Evolutionary conservation across 2,888 invertebrate species (phyloP), one percentile per base, ranked within the genome.

Genomic region (Leptinotarsa peninsularis): DNA sequence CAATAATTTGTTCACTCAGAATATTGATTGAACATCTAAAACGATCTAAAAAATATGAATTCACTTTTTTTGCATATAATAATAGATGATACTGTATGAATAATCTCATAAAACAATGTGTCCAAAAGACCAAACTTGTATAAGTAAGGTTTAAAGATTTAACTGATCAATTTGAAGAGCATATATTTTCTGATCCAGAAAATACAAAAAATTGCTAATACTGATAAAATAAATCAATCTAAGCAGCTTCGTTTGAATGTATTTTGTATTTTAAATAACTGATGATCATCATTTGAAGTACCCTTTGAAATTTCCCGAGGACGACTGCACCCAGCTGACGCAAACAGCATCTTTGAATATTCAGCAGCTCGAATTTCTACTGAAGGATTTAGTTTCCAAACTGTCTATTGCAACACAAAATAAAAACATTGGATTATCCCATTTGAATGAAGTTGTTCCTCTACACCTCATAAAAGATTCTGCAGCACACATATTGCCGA

Each of bases 351-450:
- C 76, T 2, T 76, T 88, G 18, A 82, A 79, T 58, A 75, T 86
- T 43, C 81, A 83, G 27, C 87, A 83, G 74, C 83, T 88, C 43
- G 89, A 90, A n/a, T 91, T 90, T 80, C 85, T 91, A 68, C 83
- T 93, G 70, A 90, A 91, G 67, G 93, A 94, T 85, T 87, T 93
- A 66, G 89, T 90, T 13, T 83, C 85, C 4, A 94, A 93, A 87
- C 81, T 93, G 56, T 88, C 90, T 50, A 85, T 88, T 10, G 84
- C 90, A 66, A 87, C 84, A 1, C 84, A 85, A 75, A 81, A 83
- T 15, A 84, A 84, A 78, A 79, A 83, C 67, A 72, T 82, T n/a
- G 83, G 83, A n/a, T 76, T 85, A 27, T 84, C 84, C 3, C 85
- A 85, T 76, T 80, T 87, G 52, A 85, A 81, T 71, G 82, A 83